A percentile compares a stretch with the other conserved stretches of the same genome.
These are phyloP conservation scores for Lypha dubia DNA, from an alignment of 2,888 invertebrate genomes.

Conservation along the genomic window DNA sequence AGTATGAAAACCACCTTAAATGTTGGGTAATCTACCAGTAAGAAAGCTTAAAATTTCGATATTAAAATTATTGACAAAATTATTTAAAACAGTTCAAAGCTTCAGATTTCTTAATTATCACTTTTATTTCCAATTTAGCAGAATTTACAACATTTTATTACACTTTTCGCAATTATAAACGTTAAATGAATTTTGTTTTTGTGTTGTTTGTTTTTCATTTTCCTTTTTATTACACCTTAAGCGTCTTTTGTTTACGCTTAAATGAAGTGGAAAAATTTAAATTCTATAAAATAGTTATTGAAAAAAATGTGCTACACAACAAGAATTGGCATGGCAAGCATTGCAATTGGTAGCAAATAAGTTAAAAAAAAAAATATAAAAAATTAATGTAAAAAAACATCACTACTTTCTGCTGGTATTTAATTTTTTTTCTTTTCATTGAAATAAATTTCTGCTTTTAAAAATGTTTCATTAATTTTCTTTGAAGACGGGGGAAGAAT, in stretches of 20 bases:
- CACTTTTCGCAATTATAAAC: neutral
- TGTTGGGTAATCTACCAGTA: no score
- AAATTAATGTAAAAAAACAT: conserved; percentile 11
- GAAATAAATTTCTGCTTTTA: neutral
- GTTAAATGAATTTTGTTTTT: neutral
- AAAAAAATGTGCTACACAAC: conserved; percentile 9
- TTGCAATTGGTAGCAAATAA: neutral
- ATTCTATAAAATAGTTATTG: conserved; percentile 18
- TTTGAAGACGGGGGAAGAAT: neutral
- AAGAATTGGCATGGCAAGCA: conserved; percentile 1
- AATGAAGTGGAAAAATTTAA: conserved; percentile 42
- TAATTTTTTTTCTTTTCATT: neutral
- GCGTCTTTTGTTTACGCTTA: conserved; percentile 6
- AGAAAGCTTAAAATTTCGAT: no score
- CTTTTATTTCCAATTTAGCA: neutral
- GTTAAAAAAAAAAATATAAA: neutral
- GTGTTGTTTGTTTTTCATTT: neutral
- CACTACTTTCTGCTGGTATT: conserved; percentile 1
- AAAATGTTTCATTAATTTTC: neutral
- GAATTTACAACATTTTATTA: neutral
- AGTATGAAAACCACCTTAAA: no score
- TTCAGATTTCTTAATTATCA: no score
- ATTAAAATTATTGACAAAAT: no score
- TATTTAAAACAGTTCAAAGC: no score
- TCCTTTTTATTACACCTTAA: conserved; percentile 1